A percentile compares a stretch with the other conserved stretches of the same genome.
phyloP scores from a whole-genome alignment of 2,113 vertebrate genomes.

The Oryzias melastigma region DNA sequence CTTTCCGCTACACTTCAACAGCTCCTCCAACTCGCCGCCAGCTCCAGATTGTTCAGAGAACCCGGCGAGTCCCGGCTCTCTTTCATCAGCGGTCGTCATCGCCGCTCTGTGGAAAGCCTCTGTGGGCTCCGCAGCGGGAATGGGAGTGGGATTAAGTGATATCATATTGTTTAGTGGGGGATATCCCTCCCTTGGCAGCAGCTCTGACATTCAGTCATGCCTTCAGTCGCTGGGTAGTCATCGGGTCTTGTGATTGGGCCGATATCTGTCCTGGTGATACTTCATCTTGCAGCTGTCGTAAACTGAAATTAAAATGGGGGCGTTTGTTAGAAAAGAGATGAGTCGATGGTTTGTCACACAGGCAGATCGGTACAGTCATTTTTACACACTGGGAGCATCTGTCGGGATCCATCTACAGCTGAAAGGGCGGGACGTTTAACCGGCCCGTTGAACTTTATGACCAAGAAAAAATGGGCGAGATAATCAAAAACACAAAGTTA shows the following conservation, averaged over 20 bases:
- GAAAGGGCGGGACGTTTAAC: slow-evolving; percentile 31
- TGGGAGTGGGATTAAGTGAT: slow-evolving; percentile 59
- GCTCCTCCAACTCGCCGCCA: slow-evolving; percentile 34
- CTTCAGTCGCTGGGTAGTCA: slow-evolving; percentile 57
- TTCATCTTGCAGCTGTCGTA: slow-evolving; percentile 58
- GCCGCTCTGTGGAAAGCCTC: slow-evolving; percentile 60
- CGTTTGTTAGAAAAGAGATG: slow-evolving; percentile 46
- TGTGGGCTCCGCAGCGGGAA: slow-evolving; percentile 54
- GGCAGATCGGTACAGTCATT: slow-evolving; percentile 35
- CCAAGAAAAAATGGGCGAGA: not conserved
- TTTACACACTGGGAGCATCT: slow-evolving; percentile 52
- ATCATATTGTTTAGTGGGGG: slow-evolving; percentile 66
- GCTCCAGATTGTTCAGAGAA: slow-evolving; percentile 75
- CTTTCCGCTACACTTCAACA: slow-evolving; percentile 1
- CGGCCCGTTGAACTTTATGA: slow-evolving; percentile 12
- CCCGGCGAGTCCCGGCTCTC: slow-evolving; percentile 66
- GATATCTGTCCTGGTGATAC: slow-evolving; percentile 41
- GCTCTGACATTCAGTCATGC: slow-evolving; percentile 48
- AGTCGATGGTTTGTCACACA: slow-evolving; percentile 50
- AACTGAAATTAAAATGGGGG: slow-evolving; percentile 48
- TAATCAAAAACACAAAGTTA: no score
- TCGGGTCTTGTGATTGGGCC: slow-evolving; percentile 22
- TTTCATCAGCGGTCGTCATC: slow-evolving; percentile 75
- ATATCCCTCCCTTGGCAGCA: slow-evolving; percentile 58
- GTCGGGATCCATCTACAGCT: slow-evolving; percentile 36